These are phyloP conservation scores for Melanostoma mellinum DNA, from an alignment of 2,888 invertebrate genomes.

Conservation along the genomic window DNA sequence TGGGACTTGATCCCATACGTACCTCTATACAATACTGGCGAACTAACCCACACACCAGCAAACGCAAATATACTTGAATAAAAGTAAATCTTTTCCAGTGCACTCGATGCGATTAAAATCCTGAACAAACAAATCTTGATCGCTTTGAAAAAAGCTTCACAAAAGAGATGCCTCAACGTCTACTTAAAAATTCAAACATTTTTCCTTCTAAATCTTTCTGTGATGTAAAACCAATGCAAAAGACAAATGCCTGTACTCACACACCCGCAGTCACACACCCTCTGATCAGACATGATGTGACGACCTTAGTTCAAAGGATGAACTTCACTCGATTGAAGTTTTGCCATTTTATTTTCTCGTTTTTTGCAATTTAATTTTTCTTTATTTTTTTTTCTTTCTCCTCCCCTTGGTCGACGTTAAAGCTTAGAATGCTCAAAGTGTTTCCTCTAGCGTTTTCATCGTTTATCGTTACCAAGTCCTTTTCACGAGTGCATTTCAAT, in stretches of 20 bases:
- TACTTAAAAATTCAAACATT: no score
- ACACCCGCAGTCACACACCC: no score
- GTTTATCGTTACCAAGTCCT: conserved; percentile 16
- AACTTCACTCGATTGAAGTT: conserved; percentile 49
- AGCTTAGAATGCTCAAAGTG: conserved; percentile 15
- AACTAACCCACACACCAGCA: no score
- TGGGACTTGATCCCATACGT: no score
- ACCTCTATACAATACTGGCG: no score
- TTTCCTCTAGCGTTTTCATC: conserved; percentile 1
- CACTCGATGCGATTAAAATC: no score
- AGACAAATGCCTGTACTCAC: background rate
- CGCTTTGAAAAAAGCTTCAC: no score
- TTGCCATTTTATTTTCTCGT: conserved; percentile 23
- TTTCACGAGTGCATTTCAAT: conserved; percentile 61
- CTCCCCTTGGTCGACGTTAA: no score
- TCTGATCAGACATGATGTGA: background rate
- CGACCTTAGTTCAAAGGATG: conserved; percentile 35
- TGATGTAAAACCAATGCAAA: background rate
- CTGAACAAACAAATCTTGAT: no score
- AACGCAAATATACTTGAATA: no score
- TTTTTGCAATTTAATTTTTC: background rate
- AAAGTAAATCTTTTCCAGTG: no score
- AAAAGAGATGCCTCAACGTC: no score
- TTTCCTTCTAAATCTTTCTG: background rate
- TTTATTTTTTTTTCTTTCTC: conserved; percentile 1